Evolutionary conservation across 2,888 invertebrate species (phyloP).

Genomic region (Agrotis segetum): DNA sequence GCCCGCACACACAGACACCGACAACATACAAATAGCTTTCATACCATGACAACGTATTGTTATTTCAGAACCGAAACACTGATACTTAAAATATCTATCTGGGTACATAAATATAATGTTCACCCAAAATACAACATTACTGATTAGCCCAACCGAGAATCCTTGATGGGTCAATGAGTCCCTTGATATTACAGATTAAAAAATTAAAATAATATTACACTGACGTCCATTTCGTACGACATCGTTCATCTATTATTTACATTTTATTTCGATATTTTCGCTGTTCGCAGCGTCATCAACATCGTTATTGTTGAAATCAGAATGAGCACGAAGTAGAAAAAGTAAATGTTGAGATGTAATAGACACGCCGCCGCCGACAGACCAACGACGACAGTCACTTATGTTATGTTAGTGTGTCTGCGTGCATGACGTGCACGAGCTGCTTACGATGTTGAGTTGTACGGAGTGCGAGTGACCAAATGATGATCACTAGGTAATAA

Average conservation of each 20-base stretch:
- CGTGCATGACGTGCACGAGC: too few relatives aligned
- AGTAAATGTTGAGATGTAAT: neutral
- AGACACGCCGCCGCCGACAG: neutral
- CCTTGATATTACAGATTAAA: too few relatives aligned
- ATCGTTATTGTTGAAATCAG: neutral
- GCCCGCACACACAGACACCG: too few relatives aligned
- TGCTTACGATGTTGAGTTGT: neutral
- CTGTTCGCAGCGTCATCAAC: neutral
- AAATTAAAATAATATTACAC: neutral
- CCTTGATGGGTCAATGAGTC: too few relatives aligned
- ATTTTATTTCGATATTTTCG: neutral
- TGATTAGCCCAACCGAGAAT: too few relatives aligned
- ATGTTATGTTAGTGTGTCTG: too few relatives aligned
- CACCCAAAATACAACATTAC: too few relatives aligned
- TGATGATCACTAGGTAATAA: slow-evolving; percentile 24
- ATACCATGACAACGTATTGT: too few relatives aligned
- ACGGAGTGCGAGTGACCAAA: neutral
- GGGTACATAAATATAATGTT: too few relatives aligned
- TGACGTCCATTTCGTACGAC: neutral
- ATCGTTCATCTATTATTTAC: neutral
- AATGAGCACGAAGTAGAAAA: neutral
- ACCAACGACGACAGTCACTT: neutral
- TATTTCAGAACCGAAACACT: too few relatives aligned
- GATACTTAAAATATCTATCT: too few relatives aligned
- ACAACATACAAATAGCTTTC: too few relatives aligned